Base-by-base conservation (phyloP, 2,797 vertebrate species). In the Crocodylus rhombifer region DNA sequence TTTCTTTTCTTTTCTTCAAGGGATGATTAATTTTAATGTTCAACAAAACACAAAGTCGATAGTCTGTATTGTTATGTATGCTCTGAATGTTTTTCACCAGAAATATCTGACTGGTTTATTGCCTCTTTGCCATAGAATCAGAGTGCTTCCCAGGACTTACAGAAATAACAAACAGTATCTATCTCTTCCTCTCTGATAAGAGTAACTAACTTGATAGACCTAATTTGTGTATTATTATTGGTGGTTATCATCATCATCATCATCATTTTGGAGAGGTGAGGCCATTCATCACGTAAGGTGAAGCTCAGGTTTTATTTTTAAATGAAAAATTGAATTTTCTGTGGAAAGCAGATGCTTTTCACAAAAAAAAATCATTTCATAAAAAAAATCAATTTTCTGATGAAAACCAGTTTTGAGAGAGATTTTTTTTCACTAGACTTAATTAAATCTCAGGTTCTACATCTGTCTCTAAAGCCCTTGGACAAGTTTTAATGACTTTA, bases 151-250 rank as follows among this genome's bases (percentile, higher is more conserved):
- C 2, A 4, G 6, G 16, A 42, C 26, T 69, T 28, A 80, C 1
- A 21, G 7, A 80, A 16, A 14, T 1, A 9, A 23, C 28, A 30
- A 76, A 14, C 1, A 2, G 18, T 75, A 51, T 14, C 58, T 6
- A 58, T 15, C 80, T 64, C 63, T 64, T 65, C 36, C 28, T 12
- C 18, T 18, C 7, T 9, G 23, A 51, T 26, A 21, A 30, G 79
- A 74, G 79, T 61, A 28, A 76, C 33, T 4, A 11, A 8, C 57
- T 10, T 61, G 14, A 33, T 80, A 79, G 60, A 30, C 58, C 60
- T 3, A 11, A 8, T 11, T 33, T 0, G 0, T 0, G 0, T 3
- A 0, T 65, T 75, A 77, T 69, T 62, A 25, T 23, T 12, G 1
- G 16, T 10, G n/a, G 20, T 16, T 16, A 0, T 9, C 8, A 77